These are phyloP conservation scores for Zapus hudsonius DNA, from an alignment of 2,113 vertebrate species.

Conservation along the genomic window DNA sequence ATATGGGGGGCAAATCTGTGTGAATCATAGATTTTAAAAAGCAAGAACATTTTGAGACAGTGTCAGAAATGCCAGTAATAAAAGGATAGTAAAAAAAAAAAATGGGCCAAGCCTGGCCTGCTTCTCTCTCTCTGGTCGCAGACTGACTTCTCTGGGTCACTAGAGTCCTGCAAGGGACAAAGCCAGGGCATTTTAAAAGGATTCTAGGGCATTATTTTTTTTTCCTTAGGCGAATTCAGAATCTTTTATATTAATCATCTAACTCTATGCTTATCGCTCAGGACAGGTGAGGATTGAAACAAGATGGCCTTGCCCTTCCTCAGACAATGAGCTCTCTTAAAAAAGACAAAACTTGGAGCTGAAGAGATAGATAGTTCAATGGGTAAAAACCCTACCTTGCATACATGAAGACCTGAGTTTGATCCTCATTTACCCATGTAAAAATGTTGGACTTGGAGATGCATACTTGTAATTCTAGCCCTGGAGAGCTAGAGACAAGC, in stretches of 20 bases:
- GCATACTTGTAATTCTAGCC: too few species aligned
- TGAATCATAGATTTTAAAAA: constrained; percentile 61
- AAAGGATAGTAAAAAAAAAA: constrained; percentile 10
- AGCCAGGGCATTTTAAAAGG: not conserved
- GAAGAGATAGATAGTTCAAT: too few species aligned
- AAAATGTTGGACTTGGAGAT: too few species aligned
- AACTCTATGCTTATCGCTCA: not conserved
- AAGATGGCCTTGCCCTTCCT: not conserved
- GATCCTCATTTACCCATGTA: too few species aligned
- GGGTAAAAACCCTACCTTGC: too few species aligned
- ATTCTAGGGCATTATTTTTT: not conserved
- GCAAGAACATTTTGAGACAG: constrained; percentile 56
- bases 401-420: too few species aligned
- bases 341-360: not conserved
- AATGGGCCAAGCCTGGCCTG: not conserved
- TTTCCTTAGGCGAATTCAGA: constrained; percentile 33
- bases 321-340: not conserved
- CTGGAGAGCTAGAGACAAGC: too few species aligned
- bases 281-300: not conserved
- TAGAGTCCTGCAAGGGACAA: constrained; percentile 13
- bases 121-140: not conserved
- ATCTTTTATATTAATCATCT: not conserved
- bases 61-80: constrained; percentile 32
- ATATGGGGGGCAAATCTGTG: constrained; percentile 41
- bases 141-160: constrained; percentile 4